Base-by-base conservation (phyloP, 2,797 vertebrate species). In the Manis crassicaudata region DNA sequence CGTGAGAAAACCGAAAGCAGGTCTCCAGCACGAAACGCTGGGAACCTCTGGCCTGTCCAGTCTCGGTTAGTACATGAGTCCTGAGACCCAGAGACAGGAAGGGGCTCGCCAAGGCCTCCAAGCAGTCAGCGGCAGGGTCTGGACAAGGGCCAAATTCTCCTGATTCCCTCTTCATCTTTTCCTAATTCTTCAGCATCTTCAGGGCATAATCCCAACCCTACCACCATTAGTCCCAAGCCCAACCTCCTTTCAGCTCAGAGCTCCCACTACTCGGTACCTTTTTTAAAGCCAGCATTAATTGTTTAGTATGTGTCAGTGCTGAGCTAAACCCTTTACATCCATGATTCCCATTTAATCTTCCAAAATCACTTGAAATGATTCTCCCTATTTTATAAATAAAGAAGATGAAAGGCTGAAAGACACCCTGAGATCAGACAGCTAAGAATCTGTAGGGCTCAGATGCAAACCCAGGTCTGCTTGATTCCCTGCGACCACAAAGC, bases 391-490 rank as follows among this genome's bases (percentile, higher is more conserved):
- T 63, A 65, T 85, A 70, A 56, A 72, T 50, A 27, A 79, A 13
- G 56, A 80, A 63, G 25, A 63, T 54, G n/a, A 82, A 52, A 93
- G 50, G 75, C n/a, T 52, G 81, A 20, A 88, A 89, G 68, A 67
- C 21, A 56, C 18, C 17, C 23, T 62, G 56, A 52, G 60, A 85
- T 50, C 25, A n/a, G 17, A 79, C 1, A 52, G 58, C 77, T 25
- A 63, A 35, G 1, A 72, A 46, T 43, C 1, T 4, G 3, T 11
- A 35, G 2, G 37, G 25, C 67, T 87, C 60, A 52, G 86, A 83
- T 8, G 32, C 14, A 54, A 56, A 91, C 29, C 37, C 23, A 63
- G 80, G 54, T 37, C 52, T 68, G 65, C 23, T 14, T 27, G 37
- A 77, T 56, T 92, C 32, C 65, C 43, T 29, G 16, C 4, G 40